These are phyloP conservation scores for Phalangium opilio DNA, from an alignment of 2,888 invertebrate genomes.

Conservation along the genomic window DNA sequence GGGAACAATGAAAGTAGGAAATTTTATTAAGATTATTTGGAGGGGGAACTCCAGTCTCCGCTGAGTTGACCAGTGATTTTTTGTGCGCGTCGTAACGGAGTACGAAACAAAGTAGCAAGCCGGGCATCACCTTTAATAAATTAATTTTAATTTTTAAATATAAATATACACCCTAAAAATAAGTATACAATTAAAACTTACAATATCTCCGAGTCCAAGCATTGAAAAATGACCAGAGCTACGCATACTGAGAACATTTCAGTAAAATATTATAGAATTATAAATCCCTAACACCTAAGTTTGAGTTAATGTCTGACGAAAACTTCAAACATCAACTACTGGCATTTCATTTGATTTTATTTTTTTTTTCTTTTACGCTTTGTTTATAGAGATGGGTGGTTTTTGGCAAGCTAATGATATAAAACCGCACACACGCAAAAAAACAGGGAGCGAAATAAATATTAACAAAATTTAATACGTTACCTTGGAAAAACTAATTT, in stretches of 20 bases:
- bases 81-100: conserved; percentile 94
- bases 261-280: too few species aligned
- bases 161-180: not conserved
- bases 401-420: too few species aligned
- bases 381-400: too few species aligned
- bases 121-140: conserved; percentile 69
- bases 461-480: not conserved
- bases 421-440: too few species aligned
- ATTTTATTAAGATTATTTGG: conserved; percentile 36
- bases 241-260: conserved; percentile 52
- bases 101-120: conserved; percentile 84
- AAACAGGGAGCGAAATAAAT: too few species aligned
- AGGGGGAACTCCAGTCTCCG: conserved; percentile 43
- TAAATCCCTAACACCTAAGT: too few species aligned
- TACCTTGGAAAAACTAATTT: conserved; percentile 79
- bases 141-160: not conserved
- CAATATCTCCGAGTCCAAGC: conserved; percentile 55
- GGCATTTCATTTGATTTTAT: too few species aligned
- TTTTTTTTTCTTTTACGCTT: too few species aligned
- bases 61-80: conserved; percentile 55
- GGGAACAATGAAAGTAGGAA: conserved; percentile 89
- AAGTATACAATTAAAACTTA: conserved; percentile 29
- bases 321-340: too few species aligned
- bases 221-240: conserved; percentile 93
- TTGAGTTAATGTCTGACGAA: too few species aligned